Conservation (phyloP, 2,797 vertebrate species). For the Cryptoprocta ferox region DNA sequence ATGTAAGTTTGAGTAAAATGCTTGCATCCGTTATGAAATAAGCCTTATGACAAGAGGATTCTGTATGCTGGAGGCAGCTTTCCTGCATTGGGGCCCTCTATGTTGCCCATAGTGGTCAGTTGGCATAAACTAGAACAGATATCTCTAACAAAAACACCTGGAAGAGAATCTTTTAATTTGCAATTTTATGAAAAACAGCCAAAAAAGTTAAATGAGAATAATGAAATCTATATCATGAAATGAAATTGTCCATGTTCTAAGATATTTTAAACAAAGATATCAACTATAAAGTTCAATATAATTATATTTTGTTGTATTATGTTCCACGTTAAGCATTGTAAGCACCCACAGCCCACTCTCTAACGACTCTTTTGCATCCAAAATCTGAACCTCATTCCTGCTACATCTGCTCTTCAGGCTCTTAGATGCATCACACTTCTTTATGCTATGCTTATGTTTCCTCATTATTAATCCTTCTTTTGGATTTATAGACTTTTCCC, state of each 20-base stretch:
- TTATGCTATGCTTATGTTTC: not conserved
- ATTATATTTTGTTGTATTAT: not conserved
- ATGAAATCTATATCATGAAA: not conserved
- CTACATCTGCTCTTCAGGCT: not conserved
- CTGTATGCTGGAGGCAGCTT: not conserved
- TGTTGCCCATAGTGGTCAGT: not conserved
- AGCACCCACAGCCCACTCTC: not conserved
- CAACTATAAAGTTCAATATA: not conserved
- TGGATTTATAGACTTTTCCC: not conserved
- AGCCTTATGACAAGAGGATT: not conserved
- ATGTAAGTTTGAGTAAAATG: not conserved
- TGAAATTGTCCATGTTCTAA: not conserved
- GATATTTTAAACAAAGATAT: not conserved
- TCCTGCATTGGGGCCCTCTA: not conserved
- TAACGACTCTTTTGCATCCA: not conserved
- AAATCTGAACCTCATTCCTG: not conserved
- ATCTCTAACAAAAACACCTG: not conserved
- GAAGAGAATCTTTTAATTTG: not conserved
- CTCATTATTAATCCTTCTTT: not conserved
- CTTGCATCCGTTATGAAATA: not conserved
- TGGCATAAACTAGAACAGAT: not conserved
- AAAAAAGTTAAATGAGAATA: constrained; percentile 12
- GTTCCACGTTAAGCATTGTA: not conserved
- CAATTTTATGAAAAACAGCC: not conserved
- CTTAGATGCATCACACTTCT: not conserved